Evolutionary conservation across 2,888 invertebrate species (phyloP), one percentile per base, ranked within the genome.

Genomic region (Hyalella azteca): DNA sequence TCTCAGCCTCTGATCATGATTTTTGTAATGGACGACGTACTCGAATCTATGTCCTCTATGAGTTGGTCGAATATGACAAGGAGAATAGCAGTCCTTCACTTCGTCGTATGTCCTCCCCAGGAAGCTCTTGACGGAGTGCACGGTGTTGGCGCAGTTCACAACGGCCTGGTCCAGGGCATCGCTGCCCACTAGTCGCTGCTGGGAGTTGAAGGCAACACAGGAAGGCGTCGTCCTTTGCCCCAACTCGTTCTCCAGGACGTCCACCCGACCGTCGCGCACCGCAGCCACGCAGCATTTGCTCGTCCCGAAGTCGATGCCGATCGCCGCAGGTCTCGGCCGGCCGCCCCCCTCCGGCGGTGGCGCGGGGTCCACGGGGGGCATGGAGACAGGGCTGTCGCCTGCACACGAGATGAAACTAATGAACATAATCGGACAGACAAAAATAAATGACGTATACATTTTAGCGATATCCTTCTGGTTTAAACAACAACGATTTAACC

Each of bases 151-250:
- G 19, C 54, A 22, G 54, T 54, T 54, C n/a, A 19, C 26, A 22
- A 19, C 26, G 19, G 19, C 54, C 54, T 22, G n/a, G 22, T 54
- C 54, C 54, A 54, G 26, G n/a, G 54, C 54, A 22, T 13, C 54
- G 54, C 26, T n/a, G 54, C 54, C 54, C 26, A 54, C 26, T 22
- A 54, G 54, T 54, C 54, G 54, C 54, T 54, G 54, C 54, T 54
- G 54, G 22, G 54, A 54, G 54, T 19, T 54, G 54, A 54, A 54
- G 54, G 54, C 54, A 54, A 54, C 54, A 13, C 54, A 54, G n/a
- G 54, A 54, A 54, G 54, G 54, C n/a, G 54, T 54, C 54, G 54
- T 54, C 54, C 54, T 54, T 19, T 54, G 54, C n/a, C 54, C 54
- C n/a, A 22, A 54, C 54, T 54, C 54, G 54, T 54, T 54, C 54